phyloP scores from a whole-genome alignment of 1,140 invertebrate genomes.

The Apis mellifera region DNA sequence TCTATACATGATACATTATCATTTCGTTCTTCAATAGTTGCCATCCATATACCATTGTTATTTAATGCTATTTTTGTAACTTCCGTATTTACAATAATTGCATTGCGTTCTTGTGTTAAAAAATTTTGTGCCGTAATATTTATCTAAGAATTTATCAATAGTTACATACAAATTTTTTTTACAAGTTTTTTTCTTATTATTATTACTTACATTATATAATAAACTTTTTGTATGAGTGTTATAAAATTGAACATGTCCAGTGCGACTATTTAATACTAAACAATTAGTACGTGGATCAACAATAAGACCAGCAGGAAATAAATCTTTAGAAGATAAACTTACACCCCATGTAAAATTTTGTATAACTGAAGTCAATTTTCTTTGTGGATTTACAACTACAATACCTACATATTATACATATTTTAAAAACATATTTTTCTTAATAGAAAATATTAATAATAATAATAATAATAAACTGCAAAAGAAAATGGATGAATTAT shows the following conservation, averaged over 20 bases:
- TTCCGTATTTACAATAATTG: slow-evolving; percentile 85
- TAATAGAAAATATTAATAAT: background rate
- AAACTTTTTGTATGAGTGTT: slow-evolving; percentile 85
- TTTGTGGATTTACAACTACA: slow-evolving; percentile 85
- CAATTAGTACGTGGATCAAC: slow-evolving; percentile 86
- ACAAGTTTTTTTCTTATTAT: slow-evolving; percentile 25
- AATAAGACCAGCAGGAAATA: slow-evolving; percentile 85
- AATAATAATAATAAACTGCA: background rate
- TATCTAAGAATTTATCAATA: slow-evolving; percentile 81
- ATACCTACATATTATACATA: slow-evolving; percentile 80
- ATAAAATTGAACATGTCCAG: slow-evolving; percentile 92
- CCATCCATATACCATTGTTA: slow-evolving; percentile 88
- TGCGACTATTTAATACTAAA: slow-evolving; percentile 88
- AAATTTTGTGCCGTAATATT: slow-evolving; percentile 90
- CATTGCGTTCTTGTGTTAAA: slow-evolving; percentile 84
- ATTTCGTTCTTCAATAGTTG: slow-evolving; percentile 87
- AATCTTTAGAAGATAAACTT: slow-evolving; percentile 75
- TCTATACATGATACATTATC: slow-evolving; percentile 83
- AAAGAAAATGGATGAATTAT: slow-evolving; percentile 50
- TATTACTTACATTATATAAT: slow-evolving; percentile 87
- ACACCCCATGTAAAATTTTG: slow-evolving; percentile 87
- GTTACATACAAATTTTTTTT: background rate
- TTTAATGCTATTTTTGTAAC: slow-evolving; percentile 87
- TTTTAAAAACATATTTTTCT: background rate
- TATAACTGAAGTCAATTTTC: slow-evolving; percentile 83